Conservation (phyloP, 2,113 vertebrate genomes). For the Verasper variegatus region DNA sequence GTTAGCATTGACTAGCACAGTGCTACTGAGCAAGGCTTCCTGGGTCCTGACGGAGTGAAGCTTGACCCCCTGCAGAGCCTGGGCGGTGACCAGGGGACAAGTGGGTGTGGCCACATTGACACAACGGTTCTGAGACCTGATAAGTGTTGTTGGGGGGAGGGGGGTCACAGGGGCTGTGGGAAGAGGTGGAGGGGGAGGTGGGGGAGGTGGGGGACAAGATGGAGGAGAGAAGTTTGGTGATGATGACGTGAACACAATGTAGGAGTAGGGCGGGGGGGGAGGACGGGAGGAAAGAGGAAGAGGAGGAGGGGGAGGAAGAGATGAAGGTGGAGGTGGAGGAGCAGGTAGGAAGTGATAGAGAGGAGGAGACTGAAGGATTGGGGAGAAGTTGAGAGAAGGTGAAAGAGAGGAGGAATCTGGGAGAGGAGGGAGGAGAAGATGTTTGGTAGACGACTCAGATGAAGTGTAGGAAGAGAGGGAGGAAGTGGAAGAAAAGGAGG, state of each 20-base stretch:
- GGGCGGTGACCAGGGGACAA: conserved; percentile 86
- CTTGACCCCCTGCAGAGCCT: conserved; percentile 87
- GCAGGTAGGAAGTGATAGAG: conserved; percentile 55
- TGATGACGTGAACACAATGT: conserved; percentile 13
- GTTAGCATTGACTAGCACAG: not conserved
- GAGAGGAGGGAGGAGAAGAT: conserved; percentile 38
- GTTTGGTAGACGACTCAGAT: conserved; percentile 75
- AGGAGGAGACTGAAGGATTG: not conserved
- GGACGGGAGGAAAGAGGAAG: conserved; percentile 37
- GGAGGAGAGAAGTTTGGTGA: conserved; percentile 15
- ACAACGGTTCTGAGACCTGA: not conserved
- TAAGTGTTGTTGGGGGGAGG: conserved; percentile 26
- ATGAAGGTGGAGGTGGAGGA: conserved; percentile 66
- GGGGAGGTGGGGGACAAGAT: not conserved
- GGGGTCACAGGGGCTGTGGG: not conserved
- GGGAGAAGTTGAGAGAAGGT: conserved; percentile 46
- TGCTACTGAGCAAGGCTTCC: conserved; percentile 16
- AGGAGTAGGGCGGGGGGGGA: conserved; percentile 68
- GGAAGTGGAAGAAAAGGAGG: conserved; percentile 88
- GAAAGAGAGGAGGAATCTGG: conserved; percentile 14
- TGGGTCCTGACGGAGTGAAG: conserved; percentile 85
- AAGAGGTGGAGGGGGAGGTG: not conserved
- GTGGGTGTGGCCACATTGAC: conserved; percentile 23
- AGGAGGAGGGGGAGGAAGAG: conserved; percentile 66
- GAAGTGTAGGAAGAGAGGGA: conserved; percentile 90